A percentile compares a stretch with the other conserved stretches of the same genome.
Conservation (phyloP, 2,113 vertebrate species). For the Ivindomyrus marchei region DNA sequence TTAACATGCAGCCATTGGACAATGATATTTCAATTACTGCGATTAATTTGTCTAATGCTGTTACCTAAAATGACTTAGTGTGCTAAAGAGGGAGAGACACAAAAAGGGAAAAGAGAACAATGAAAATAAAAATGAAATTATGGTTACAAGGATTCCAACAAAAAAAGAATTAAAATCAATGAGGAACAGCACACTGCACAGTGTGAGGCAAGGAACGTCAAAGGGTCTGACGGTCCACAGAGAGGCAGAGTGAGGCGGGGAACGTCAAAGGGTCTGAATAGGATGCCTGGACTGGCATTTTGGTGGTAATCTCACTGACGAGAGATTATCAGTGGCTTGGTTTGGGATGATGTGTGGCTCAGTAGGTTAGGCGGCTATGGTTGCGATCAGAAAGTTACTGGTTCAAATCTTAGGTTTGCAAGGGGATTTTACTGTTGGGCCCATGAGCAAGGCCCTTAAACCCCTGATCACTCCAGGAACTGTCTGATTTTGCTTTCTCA, state of each 20-base stretch:
- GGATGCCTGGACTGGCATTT: background rate
- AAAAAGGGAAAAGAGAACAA: background rate
- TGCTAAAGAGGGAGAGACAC: background rate
- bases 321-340: background rate
- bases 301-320: background rate
- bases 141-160: background rate
- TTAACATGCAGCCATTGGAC: background rate
- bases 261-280: background rate
- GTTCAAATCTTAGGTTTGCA: background rate
- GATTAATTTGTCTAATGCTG: background rate
- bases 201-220: background rate
- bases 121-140: background rate
- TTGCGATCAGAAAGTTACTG: background rate
- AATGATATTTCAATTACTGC: background rate
- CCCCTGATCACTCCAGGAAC: background rate
- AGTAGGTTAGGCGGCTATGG: background rate
- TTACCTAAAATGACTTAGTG: background rate
- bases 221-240: too few relatives aligned
- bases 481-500: background rate
- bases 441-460: background rate
- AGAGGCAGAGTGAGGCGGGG: too few relatives aligned
- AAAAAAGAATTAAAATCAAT: background rate
- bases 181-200: background rate
- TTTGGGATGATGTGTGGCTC: background rate
- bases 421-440: background rate